Conservation (phyloP, 2,888 invertebrate genomes). For the Agrochola lota region DNA sequence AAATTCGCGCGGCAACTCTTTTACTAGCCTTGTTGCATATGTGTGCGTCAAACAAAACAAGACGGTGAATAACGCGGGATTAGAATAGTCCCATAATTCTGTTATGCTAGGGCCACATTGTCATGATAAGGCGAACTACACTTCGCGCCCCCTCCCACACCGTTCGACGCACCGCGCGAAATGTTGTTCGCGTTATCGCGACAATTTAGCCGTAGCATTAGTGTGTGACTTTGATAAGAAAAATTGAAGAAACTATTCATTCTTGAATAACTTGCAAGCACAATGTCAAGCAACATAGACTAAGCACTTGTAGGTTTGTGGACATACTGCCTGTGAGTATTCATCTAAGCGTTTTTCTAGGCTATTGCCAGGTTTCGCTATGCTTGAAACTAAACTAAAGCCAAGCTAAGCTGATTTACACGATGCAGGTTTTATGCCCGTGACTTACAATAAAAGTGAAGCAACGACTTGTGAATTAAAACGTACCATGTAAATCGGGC, state of each 20-base stretch:
- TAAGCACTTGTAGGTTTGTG: neutral
- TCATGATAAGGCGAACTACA: too few relatives aligned
- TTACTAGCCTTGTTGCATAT: neutral
- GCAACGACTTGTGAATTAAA: neutral
- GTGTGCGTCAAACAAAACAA: neutral
- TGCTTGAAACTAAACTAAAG: conserved; percentile 10
- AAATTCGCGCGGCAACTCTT: conserved; percentile 31
- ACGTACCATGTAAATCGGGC: neutral
- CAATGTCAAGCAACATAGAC: neutral
- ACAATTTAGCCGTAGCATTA: too few relatives aligned
- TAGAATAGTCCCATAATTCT: too few relatives aligned
- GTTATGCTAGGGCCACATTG: too few relatives aligned
- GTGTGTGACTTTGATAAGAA: neutral
- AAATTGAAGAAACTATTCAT: neutral
- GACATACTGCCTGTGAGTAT: neutral
- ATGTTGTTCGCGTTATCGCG: too few relatives aligned
- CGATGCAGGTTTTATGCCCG: neutral
- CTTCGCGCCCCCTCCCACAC: too few relatives aligned
- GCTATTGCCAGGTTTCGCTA: conserved; percentile 22
- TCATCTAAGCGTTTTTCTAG: conserved; percentile 30
- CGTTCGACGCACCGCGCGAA: too few relatives aligned
- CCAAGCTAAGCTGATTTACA: too few relatives aligned
- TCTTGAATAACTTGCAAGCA: neutral
- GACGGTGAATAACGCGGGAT: neutral
- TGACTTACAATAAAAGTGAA: neutral